Percentiles rank a stretch among this genome's conserved stretches.
phyloP scores from a whole-genome alignment of 2,113 vertebrate genomes.

The Poicephalus meyeri region DNA sequence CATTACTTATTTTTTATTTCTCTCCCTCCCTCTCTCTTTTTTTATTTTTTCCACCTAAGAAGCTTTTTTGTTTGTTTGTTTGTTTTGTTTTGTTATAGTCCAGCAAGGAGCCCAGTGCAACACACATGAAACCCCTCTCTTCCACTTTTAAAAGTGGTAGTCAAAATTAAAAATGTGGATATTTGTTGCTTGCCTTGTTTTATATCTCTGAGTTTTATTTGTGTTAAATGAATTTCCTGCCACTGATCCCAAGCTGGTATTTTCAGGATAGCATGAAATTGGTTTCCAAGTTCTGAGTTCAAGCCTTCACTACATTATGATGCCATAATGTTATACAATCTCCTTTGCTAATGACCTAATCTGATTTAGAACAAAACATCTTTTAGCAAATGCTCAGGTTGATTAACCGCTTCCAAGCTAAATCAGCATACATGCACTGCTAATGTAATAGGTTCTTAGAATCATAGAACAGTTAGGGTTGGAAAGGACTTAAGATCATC shows the following conservation, averaged over 20 bases:
- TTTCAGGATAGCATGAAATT: background rate
- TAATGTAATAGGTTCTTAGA: background rate
- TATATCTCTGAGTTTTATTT: background rate
- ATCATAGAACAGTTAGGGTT: no score
- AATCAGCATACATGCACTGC: background rate
- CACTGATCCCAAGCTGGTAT: background rate
- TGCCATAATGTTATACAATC: background rate
- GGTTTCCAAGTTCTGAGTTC: background rate
- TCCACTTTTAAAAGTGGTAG: background rate
- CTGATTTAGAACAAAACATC: background rate
- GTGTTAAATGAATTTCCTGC: background rate
- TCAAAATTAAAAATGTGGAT: background rate
- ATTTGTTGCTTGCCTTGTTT: background rate
- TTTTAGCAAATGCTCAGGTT: background rate
- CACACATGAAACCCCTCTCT: background rate
- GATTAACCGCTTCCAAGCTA: slow-evolving; percentile 5
- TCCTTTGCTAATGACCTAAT: background rate
- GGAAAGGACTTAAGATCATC: no score
- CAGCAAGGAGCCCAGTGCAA: background rate
- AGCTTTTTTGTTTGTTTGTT: background rate
- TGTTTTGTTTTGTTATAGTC: background rate
- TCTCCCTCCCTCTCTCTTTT: fast-evolving
- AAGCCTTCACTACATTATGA: background rate
- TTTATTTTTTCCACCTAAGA: background rate
- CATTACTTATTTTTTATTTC: background rate